Evolutionary conservation across 1,140 invertebrate genomes (phyloP), one percentile per base, ranked within the genome.

Genomic region (Ladona fulva): DNA sequence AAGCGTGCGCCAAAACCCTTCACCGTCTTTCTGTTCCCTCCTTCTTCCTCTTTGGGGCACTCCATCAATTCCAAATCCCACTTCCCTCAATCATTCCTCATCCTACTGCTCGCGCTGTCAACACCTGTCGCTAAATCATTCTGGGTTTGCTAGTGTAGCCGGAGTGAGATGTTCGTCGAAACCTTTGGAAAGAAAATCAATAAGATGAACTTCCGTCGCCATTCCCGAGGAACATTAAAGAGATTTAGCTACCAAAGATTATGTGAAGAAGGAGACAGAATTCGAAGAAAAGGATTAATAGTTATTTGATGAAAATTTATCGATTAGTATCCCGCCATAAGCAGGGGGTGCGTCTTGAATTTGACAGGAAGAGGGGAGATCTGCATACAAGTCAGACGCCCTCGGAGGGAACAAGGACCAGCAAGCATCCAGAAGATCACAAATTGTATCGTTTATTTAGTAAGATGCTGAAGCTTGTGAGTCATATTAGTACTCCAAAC

Each of bases 121-220:
- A 66, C 52, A 66, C 52, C 52, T 66, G 52, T 66, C 52, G 52
- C 52, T 66, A 66, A 66, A 66, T 66, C 52, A 66, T 66, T 66
- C 52, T 12, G 52, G 52, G 52, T 66, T 66, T 66, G 52, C 52
- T 16, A 22, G 52, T 66, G 16, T 66, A 22, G 16, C 52, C 16
- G 1, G 52, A 66, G 52, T 66, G 52, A 66, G 52, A 66, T 66
- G 52, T 66, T 66, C 52, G 52, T 22, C 52, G 52, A 66, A 66
- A 66, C 52, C 52, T 22, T 66, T 66, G 52, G 52, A 66, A 66
- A 66, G 52, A 66, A 66, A 66, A 66, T 66, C 52, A 66, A 66
- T 66, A 66, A 66, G 52, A 66, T 66, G 52, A 66, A 66, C 52
- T 66, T 66, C 52, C 52, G 52, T 66, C 44, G 44, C 44, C 44